Conservation (phyloP, 35 echinoderm and acorn worm genomes). For the Eucidaris tribuloides region DNA sequence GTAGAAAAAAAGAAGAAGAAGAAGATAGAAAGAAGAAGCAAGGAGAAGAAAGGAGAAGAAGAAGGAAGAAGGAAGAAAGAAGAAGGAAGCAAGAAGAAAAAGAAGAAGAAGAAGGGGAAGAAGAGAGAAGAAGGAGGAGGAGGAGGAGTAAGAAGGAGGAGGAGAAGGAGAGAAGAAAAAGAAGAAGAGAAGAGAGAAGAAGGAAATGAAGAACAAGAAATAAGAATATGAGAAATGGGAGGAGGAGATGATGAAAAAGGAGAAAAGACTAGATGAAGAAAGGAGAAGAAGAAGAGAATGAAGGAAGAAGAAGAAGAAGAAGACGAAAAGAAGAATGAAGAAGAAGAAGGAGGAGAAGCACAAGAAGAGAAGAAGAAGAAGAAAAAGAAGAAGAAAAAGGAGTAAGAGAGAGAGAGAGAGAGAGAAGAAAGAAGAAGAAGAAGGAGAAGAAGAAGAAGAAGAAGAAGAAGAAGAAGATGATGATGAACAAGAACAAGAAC, state of each 20-base stretch:
- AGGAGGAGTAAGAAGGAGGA: too few relatives aligned
- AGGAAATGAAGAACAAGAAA: too few relatives aligned
- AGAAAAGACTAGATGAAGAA: too few relatives aligned
- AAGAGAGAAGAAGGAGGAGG: neutral
- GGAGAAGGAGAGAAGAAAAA: neutral
- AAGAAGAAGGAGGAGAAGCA: too few relatives aligned
- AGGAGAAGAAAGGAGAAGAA: neutral
- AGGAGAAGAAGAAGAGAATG: too few relatives aligned
- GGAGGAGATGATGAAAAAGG: neutral
- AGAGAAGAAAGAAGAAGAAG: neutral
- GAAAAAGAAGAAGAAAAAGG: neutral
- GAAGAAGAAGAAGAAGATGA: neutral
- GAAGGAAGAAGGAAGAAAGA: neutral
- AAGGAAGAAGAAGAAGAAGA: neutral
- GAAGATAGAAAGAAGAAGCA: too few relatives aligned
- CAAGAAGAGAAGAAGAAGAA: too few relatives aligned
- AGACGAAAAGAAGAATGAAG: too few relatives aligned
- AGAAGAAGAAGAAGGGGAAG: neutral
- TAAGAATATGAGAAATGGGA: neutral
- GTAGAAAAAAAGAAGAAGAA: neutral
- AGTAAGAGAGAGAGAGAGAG: neutral
- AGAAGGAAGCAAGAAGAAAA: too few relatives aligned
- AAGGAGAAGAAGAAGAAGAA: neutral
- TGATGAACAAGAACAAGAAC: too few relatives aligned
- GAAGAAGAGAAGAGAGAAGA: neutral